Evolutionary conservation across 2,888 invertebrate species (phyloP).

Genomic region (Microctonus aethiopoides): DNA sequence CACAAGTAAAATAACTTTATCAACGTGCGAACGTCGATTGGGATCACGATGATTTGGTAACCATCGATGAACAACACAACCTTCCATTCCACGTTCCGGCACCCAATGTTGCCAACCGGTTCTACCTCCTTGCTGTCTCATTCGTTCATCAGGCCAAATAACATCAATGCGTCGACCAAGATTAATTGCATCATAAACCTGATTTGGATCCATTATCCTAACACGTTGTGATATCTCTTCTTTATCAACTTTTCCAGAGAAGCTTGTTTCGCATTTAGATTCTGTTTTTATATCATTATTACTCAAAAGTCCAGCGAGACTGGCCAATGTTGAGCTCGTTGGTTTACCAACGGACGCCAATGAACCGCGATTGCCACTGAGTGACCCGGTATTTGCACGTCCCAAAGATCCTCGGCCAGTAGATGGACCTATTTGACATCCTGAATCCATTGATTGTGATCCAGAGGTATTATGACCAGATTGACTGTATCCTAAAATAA

Average conservation of each 20-base stretch:
- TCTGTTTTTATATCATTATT: slow-evolving; percentile 69
- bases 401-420: slow-evolving; percentile 70
- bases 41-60: slow-evolving; percentile 91
- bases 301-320: slow-evolving; percentile 83
- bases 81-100: slow-evolving; percentile 92
- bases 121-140: slow-evolving; percentile 87
- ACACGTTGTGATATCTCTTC: slow-evolving; percentile 71
- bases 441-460: slow-evolving; percentile 71
- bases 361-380: slow-evolving; percentile 83
- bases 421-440: slow-evolving; percentile 71
- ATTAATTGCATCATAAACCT: slow-evolving; percentile 92
- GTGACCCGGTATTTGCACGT: slow-evolving; percentile 63
- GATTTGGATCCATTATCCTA: slow-evolving; percentile 74
- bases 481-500: slow-evolving; percentile 61
- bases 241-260: slow-evolving; percentile 63
- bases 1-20: slow-evolving; percentile 90
- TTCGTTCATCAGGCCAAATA: slow-evolving; percentile 93
- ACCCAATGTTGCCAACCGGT: slow-evolving; percentile 92
- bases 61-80: slow-evolving; percentile 95
- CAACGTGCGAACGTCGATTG: slow-evolving; percentile 88
- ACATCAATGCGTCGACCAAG: slow-evolving; percentile 91
- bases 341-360: slow-evolving; percentile 89
- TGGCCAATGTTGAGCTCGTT: slow-evolving; percentile 85
- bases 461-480: slow-evolving; percentile 70
- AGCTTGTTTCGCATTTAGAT: slow-evolving; percentile 63